Percentiles rank a stretch among this genome's conserved stretches.
These are phyloP conservation scores for Caenorhabditis sp. DNA, from an alignment of 2,888 invertebrate genomes.

Conservation along the genomic window DNA sequence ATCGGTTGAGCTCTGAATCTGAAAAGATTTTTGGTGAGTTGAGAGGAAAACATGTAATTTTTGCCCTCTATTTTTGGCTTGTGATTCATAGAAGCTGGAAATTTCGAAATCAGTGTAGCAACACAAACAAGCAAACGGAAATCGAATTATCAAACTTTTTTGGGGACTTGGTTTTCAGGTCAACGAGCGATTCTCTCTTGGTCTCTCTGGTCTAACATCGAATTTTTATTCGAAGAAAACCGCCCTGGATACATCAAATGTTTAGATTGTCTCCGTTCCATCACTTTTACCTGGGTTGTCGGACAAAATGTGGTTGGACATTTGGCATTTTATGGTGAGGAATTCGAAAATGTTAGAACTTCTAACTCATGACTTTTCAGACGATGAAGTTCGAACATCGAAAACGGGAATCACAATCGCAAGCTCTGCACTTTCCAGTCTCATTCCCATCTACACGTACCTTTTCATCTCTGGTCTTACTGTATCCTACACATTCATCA, in stretches of 20 bases:
- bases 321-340: constrained; percentile 36
- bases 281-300: constrained; percentile 75
- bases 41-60: constrained; percentile 18
- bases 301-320: constrained; percentile 59
- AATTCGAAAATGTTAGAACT: not conserved
- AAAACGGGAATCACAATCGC: not conserved
- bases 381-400: not conserved
- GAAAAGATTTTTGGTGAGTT: constrained; percentile 37
- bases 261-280: constrained; percentile 71
- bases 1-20: constrained; percentile 37
- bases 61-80: not conserved
- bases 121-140: constrained; percentile 2
- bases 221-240: constrained; percentile 35
- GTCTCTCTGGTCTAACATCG: constrained; percentile 46
- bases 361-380: constrained; percentile 16
- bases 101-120: constrained; percentile 5
- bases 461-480: constrained; percentile 48
- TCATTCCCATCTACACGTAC: constrained; percentile 46
- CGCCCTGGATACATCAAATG: constrained; percentile 38
- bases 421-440: constrained; percentile 22
- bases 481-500: constrained; percentile 29
- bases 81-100: not conserved
- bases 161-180: constrained; percentile 34
- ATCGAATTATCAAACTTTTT: not conserved
- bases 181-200: constrained; percentile 28